Evolutionary conservation across 2,113 vertebrate species (phyloP).

Genomic region (Butorides virescens): DNA sequence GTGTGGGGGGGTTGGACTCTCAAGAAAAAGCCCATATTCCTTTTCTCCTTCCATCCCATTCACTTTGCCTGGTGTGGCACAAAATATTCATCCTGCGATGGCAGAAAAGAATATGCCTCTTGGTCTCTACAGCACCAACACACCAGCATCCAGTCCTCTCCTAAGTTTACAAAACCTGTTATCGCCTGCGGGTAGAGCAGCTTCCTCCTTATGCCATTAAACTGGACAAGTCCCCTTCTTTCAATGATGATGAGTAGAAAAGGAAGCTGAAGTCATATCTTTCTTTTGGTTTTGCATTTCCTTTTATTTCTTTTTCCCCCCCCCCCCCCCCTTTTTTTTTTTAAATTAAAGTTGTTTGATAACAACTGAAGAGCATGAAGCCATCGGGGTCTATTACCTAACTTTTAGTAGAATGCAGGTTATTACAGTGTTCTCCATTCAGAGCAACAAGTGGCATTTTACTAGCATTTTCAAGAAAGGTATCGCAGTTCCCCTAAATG

Average conservation of each 20-base stretch:
- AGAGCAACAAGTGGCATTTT: neutral
- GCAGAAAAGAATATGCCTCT: neutral
- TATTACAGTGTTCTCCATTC: neutral
- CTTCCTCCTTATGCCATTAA: neutral
- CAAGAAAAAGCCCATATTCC: neutral
- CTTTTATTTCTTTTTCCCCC: neutral
- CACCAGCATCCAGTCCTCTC: neutral
- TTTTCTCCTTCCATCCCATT: neutral
- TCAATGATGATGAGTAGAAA: neutral
- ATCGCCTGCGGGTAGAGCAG: neutral
- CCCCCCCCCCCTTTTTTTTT: accelerated
- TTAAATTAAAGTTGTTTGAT: neutral
- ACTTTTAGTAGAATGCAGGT: neutral
- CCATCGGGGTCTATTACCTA: neutral
- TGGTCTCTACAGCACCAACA: neutral
- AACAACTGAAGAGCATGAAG: neutral
- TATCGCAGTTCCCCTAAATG: neutral
- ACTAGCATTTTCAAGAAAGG: neutral
- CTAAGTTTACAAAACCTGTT: neutral
- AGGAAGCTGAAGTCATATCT: constrained; percentile 18
- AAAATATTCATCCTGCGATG: neutral
- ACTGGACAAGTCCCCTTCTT: neutral
- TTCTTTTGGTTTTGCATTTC: neutral
- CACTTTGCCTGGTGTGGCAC: neutral
- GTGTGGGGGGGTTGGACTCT: neutral